Conservation (phyloP, 2,797 vertebrate genomes). For the Luscinia megarhynchos region DNA sequence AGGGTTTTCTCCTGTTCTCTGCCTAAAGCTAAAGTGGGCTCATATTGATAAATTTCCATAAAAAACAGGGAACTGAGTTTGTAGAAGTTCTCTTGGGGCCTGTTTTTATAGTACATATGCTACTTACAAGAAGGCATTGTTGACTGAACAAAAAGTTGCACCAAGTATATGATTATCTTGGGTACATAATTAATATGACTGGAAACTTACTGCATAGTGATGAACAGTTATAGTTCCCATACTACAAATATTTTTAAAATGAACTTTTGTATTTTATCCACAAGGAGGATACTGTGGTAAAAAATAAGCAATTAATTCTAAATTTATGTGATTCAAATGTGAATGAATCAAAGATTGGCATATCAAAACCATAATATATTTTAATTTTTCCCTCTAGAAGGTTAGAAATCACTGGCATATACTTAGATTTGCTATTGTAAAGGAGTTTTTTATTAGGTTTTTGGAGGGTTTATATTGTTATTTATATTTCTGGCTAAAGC, state of each 20-base stretch:
- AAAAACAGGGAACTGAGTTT: background rate
- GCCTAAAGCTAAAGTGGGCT: background rate
- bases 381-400: background rate
- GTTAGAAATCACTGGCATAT: background rate
- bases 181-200: background rate
- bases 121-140: background rate
- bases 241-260: background rate
- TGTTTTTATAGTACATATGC: background rate
- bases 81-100: background rate
- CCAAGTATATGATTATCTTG: background rate
- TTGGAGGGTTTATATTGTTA: background rate
- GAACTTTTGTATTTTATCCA: background rate
- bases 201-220: background rate
- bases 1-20: background rate
- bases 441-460: background rate
- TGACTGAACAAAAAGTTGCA: background rate
- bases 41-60: background rate
- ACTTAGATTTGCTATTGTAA: background rate
- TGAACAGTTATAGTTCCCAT: constrained; percentile 4
- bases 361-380: background rate
- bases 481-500: background rate
- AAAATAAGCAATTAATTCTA: background rate
- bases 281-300: background rate
- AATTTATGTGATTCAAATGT: background rate
- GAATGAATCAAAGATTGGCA: background rate